These are phyloP conservation scores for Pristionchus arcanus DNA, from an alignment of 2,888 invertebrate species.

Conservation along the genomic window DNA sequence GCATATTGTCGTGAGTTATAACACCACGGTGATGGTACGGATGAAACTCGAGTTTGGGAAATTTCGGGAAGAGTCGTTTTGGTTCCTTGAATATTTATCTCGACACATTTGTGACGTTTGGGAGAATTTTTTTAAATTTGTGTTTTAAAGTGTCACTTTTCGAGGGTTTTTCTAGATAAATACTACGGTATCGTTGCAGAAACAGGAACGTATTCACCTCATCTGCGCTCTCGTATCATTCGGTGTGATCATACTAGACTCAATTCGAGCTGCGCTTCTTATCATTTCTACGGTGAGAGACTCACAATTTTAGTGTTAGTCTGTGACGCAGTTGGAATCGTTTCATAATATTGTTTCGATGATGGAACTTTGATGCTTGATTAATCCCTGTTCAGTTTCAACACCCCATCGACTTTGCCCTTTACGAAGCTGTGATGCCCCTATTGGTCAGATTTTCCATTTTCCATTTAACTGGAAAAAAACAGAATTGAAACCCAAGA, in stretches of 20 bases:
- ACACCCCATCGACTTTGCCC: background rate
- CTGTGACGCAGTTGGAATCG: background rate
- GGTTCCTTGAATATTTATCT: too few species aligned
- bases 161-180: background rate
- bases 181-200: background rate
- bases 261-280: background rate
- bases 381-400: background rate
- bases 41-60: too few species aligned
- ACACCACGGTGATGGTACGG: too few species aligned
- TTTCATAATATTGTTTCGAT: background rate
- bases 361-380: background rate
- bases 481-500: background rate
- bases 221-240: background rate
- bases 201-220: background rate
- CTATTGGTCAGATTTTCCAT: background rate
- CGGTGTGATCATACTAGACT: background rate
- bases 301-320: background rate
- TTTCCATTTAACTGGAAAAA: background rate
- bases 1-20: background rate
- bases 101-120: too few species aligned
- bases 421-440: background rate
- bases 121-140: too few species aligned
- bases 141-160: too few species aligned
- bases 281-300: background rate
- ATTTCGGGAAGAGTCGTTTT: too few species aligned